These are phyloP conservation scores for Gymnarchus niloticus DNA, from an alignment of 2,113 vertebrate species.

Conservation along the genomic window DNA sequence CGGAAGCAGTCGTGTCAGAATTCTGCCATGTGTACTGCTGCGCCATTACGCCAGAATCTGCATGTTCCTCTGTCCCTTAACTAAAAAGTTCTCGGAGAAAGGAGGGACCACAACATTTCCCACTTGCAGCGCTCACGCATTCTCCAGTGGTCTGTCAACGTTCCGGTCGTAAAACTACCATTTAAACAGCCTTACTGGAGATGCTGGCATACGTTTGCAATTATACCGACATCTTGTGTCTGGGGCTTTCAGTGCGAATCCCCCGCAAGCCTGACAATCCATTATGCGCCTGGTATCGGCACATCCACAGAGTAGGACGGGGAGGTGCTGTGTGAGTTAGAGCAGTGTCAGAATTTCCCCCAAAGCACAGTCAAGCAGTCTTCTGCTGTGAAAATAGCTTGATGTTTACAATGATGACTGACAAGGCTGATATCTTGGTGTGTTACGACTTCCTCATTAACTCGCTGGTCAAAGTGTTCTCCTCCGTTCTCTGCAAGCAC, in stretches of 20 bases:
- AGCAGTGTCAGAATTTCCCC: neutral
- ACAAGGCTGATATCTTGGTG: neutral
- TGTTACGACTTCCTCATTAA: neutral
- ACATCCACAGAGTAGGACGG: neutral
- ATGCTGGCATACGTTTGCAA: constrained; percentile 11
- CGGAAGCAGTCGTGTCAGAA: constrained; percentile 7
- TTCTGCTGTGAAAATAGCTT: neutral
- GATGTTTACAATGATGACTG: constrained; percentile 8
- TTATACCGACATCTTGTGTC: constrained; percentile 16
- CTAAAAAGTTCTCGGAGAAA: neutral
- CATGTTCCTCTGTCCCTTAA: constrained; percentile 15
- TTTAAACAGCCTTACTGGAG: constrained; percentile 17
- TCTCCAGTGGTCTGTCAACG: constrained; percentile 20
- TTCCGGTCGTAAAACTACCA: constrained; percentile 12
- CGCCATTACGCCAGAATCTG: neutral
- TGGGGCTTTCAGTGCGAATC: neutral
- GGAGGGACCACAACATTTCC: constrained; percentile 10
- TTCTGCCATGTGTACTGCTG: neutral
- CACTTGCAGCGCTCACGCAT: neutral
- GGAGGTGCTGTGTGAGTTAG: neutral
- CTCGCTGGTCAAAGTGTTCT: neutral
- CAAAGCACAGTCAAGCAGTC: neutral
- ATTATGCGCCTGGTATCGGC: neutral
- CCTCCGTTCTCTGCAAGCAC: neutral
- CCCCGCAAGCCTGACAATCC: constrained; percentile 10